These are phyloP conservation scores for Cassiopea andromeda DNA, from an alignment of 30 jellyfish, hydroid and myxozoan species.

Conservation along the genomic window DNA sequence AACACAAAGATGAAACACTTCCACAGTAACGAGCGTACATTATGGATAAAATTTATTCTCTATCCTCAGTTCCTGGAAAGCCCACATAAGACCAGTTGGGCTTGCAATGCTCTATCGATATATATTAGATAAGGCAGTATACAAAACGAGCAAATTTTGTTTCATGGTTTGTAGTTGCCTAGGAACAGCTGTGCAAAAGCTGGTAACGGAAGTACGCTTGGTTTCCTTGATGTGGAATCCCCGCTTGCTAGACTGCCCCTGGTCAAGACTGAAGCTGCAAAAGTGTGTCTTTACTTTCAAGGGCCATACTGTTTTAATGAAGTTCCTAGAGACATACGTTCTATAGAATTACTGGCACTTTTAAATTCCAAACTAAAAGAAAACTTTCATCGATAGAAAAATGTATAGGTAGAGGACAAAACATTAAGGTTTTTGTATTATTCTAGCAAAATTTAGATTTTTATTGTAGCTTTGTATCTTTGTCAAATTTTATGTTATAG, in stretches of 20 bases:
- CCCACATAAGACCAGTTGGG: too few species aligned
- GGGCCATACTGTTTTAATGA: constrained; percentile 32
- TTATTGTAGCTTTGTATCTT: too few species aligned
- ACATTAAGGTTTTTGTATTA: neutral
- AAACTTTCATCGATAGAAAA: neutral
- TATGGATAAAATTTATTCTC: too few species aligned
- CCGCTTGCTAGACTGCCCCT: neutral
- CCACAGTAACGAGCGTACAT: too few species aligned
- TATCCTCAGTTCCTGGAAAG: too few species aligned
- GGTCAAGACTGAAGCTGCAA: constrained; percentile 34
- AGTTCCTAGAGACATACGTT: constrained; percentile 36
- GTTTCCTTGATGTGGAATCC: neutral
- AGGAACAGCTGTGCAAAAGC: too few species aligned
- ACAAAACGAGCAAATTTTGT: too few species aligned
- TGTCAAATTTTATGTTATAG: neutral
- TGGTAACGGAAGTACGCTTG: too few species aligned
- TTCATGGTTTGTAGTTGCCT: too few species aligned
- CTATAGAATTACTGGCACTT: constrained; percentile 5
- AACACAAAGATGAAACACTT: neutral
- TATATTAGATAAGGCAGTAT: too few species aligned
- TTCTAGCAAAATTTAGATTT: neutral
- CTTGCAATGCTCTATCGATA: too few species aligned
- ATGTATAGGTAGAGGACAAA: neutral
- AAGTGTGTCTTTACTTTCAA: constrained; percentile 20
- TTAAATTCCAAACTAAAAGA: constrained; percentile 20